Conservation (phyloP, 2,888 invertebrate species). For the Salticus scenicus region DNA sequence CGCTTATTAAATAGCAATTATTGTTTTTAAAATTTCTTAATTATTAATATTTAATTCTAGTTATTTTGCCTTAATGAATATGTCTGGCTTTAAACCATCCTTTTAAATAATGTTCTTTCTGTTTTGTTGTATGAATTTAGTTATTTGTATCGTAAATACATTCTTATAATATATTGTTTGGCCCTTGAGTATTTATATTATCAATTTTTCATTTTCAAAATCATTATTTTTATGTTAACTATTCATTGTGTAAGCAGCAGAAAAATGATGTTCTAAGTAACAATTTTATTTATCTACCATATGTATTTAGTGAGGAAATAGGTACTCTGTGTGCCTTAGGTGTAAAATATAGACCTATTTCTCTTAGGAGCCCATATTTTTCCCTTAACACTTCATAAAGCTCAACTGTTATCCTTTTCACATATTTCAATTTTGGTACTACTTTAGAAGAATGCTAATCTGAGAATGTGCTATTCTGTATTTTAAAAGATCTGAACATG, state of each 20-base stretch:
- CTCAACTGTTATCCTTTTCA: background rate
- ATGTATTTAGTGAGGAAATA: constrained; percentile 37
- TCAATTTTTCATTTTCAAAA: too few relatives aligned
- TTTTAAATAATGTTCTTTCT: background rate
- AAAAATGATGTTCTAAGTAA: too few relatives aligned
- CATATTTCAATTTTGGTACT: background rate
- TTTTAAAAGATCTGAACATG: too few relatives aligned
- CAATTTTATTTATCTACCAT: too few relatives aligned
- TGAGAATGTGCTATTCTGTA: too few relatives aligned
- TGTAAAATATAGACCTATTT: constrained; percentile 46
- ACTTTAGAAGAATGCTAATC: background rate
- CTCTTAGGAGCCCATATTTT: constrained; percentile 19
- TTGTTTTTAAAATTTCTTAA: too few relatives aligned
- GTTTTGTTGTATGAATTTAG: background rate
- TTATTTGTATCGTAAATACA: background rate
- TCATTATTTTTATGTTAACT: too few relatives aligned
- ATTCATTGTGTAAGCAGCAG: too few relatives aligned
- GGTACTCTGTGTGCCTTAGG: constrained; percentile 60
- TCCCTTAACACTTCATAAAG: background rate
- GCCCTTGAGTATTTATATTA: too few relatives aligned
- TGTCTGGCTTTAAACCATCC: background rate
- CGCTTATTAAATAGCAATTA: too few relatives aligned
- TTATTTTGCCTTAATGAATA: background rate
- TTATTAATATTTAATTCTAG: too few relatives aligned
- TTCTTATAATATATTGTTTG: too few relatives aligned